Percentiles rank a stretch among this genome's conserved stretches.
Conservation (phyloP, 2,888 invertebrate genomes). For the Sinelater perroti region DNA sequence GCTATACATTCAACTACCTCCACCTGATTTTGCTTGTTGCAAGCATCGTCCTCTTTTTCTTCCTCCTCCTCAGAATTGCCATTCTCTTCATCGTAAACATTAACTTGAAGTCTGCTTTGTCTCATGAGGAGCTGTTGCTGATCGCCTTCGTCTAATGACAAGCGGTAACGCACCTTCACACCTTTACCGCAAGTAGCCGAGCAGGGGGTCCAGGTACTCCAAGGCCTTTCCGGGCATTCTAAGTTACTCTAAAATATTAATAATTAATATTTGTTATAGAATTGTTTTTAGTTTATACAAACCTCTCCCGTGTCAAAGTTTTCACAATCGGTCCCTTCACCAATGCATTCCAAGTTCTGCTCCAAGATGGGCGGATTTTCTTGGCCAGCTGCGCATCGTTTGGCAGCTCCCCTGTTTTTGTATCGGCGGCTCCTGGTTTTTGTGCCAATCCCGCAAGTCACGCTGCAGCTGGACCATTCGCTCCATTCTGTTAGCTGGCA, state of each 20-base stretch:
- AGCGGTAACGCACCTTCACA: slow-evolving; percentile 68
- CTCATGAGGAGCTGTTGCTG: slow-evolving; percentile 27
- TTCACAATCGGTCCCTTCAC: slow-evolving; percentile 55
- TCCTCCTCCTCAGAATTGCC: slow-evolving; percentile 48
- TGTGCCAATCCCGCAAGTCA: slow-evolving; percentile 74
- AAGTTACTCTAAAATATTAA: slow-evolving; percentile 2
- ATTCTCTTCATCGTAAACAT: slow-evolving; percentile 18
- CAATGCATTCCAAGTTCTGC: slow-evolving; percentile 61
- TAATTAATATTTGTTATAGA: too few relatives aligned
- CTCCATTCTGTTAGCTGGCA: slow-evolving; percentile 81
- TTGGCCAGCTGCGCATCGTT: slow-evolving; percentile 67
- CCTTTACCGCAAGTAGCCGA: slow-evolving; percentile 82
- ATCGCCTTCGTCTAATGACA: slow-evolving; percentile 43
- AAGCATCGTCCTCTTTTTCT: slow-evolving; percentile 58
- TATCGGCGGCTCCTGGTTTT: slow-evolving; percentile 76
- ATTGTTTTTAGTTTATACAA: not conserved
- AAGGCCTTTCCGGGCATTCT: slow-evolving; percentile 71
- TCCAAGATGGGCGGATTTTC: slow-evolving; percentile 60
- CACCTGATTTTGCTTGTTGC: slow-evolving; percentile 61
- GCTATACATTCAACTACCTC: slow-evolving; percentile 64
- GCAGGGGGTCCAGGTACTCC: slow-evolving; percentile 87
- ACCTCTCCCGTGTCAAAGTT: slow-evolving; percentile 45
- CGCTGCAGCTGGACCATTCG: slow-evolving; percentile 81
- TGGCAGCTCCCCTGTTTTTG: slow-evolving; percentile 68
- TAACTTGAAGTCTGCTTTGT: slow-evolving; percentile 27